Base-by-base conservation (phyloP, 2,888 invertebrate genomes). In the Prosopocoilus inquinatus region DNA sequence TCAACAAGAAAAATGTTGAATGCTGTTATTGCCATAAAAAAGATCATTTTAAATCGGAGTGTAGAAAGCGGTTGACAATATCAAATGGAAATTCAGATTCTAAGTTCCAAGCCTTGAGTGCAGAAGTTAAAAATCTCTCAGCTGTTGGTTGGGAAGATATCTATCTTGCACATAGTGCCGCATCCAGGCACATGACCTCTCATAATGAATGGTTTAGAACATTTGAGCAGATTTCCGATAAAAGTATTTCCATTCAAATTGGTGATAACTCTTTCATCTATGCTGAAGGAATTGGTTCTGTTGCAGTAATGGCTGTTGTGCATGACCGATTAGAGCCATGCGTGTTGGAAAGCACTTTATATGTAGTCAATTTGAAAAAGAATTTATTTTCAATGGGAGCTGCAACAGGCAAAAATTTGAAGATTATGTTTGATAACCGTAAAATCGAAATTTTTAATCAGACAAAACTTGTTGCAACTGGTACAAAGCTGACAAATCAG, bases 401-500 rank as follows among this genome's bases (percentile, higher is more conserved):
- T 15, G 46, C 20, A 9, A 16, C 20, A 46, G 7, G n/a, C 20
- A 32, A 32, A 9, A 9, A 35, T 39, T 13, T 49, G 8, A 35
- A 38, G 35, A 5, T 34, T 34, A 9, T 8, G 7, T 8, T 8
- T 34, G 34, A 34, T 7, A 34, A 34, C 7, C 34, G 34, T 9
- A 9, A 34, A 9, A 36, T 36, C n/a, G n/a, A n/a, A n/a, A n/a
- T n/a, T n/a, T n/a, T n/a, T n/a, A n/a, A n/a, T n/a, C n/a, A n/a
- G n/a, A 9, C 4, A 45, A 9, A 45, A 35, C 51, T 11, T 8
- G 9, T 34, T 34, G 34, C 34, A 34, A 33, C 32, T 8, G 51
- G 51, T 9, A 47, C 46, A 20, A 51, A 51, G 46, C 51, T 44
- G 45, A 5, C 46, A 38, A 51, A 51, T 12, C 46, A 48, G 9